These are phyloP conservation scores for Trypoxylus dichotomus DNA, from an alignment of 1,140 invertebrate species.

Conservation along the genomic window DNA sequence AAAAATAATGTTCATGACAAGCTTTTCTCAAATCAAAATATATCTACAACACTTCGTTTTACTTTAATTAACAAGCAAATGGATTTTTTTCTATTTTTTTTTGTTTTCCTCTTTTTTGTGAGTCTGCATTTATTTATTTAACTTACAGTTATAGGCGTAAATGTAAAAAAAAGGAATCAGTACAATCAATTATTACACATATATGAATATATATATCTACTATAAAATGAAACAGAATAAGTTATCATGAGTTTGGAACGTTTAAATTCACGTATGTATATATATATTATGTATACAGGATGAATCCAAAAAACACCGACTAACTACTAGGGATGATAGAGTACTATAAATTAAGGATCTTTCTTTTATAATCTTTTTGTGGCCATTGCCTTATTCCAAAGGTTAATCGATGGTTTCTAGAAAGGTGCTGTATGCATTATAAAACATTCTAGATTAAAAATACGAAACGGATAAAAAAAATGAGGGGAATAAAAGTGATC, in stretches of 20 bases:
- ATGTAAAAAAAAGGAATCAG: background rate
- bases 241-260: background rate
- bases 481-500: background rate
- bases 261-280: background rate
- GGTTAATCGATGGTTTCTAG: background rate
- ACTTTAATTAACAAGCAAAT: background rate
- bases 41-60: background rate
- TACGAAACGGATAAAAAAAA: background rate
- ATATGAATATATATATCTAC: background rate
- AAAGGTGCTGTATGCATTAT: background rate
- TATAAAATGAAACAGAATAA: background rate
- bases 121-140: background rate
- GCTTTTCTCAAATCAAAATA: background rate
- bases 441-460: slow-evolving; percentile 4
- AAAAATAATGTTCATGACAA: background rate
- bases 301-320: no score
- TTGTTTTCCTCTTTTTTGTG: background rate
- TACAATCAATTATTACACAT: background rate
- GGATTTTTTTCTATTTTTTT: background rate
- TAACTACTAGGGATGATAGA: no score
- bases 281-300: background rate
- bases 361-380: no score
- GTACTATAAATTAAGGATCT: no score
- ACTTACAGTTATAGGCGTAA: background rate
- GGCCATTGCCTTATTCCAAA: no score